Conservation (phyloP, 2,888 invertebrate species). For the Anorthoa munda region DNA sequence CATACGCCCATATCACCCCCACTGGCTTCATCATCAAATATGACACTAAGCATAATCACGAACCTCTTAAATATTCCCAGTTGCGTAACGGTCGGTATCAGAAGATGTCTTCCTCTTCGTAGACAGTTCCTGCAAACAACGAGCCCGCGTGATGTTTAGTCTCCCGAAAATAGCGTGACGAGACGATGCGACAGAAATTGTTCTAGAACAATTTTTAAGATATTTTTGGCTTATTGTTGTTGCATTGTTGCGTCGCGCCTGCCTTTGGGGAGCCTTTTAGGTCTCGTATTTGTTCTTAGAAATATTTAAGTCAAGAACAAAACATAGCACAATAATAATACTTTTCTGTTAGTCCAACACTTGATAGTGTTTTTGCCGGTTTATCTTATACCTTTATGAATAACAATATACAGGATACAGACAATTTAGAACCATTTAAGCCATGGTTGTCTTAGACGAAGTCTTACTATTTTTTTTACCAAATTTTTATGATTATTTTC, state of each 20-base stretch:
- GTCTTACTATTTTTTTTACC: too few species aligned
- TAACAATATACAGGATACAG: too few species aligned
- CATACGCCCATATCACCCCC: slow-evolving; percentile 61
- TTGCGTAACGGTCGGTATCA: slow-evolving; percentile 50
- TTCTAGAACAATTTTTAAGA: not conserved
- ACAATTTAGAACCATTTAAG: too few species aligned
- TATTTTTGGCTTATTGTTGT: not conserved
- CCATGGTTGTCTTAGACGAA: too few species aligned
- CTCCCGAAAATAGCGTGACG: not conserved
- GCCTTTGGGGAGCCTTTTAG: not conserved
- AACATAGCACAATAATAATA: not conserved
- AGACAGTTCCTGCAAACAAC: too few species aligned
- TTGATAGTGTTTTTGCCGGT: not conserved
- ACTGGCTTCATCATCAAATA: slow-evolving; percentile 55
- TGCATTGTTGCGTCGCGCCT: not conserved
- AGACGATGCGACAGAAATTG: too few species aligned
- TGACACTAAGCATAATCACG: slow-evolving; percentile 66
- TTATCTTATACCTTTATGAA: not conserved
- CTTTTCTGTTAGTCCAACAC: not conserved
- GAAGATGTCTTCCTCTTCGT: not conserved
- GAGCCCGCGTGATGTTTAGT: not conserved
- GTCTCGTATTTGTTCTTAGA: not conserved
- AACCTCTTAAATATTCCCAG: slow-evolving; percentile 55
- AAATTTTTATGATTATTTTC: too few species aligned
- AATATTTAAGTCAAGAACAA: not conserved